phyloP scores from a whole-genome alignment of 2,888 invertebrate species.

The Adelognathus sp. region DNA sequence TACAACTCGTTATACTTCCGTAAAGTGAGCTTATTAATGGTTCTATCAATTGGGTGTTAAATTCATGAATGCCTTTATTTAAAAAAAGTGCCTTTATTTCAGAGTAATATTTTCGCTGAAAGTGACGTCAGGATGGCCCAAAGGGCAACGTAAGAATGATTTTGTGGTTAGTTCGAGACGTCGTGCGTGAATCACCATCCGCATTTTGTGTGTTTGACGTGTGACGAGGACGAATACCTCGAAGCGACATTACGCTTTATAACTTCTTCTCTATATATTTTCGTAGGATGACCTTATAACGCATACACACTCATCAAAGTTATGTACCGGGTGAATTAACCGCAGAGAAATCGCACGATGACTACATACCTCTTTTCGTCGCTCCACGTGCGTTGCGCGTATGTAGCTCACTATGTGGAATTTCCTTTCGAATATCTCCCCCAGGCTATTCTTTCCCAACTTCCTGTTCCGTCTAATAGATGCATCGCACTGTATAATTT shows the following conservation, averaged over 20 bases:
- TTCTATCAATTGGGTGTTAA: too few relatives aligned
- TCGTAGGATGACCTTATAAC: constrained; percentile 43
- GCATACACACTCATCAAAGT: constrained; percentile 19
- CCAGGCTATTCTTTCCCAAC: constrained; percentile 28
- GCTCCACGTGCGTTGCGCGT: constrained; percentile 4
- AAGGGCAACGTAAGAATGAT: not conserved
- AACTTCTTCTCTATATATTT: constrained; percentile 24
- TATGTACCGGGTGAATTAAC: constrained; percentile 25
- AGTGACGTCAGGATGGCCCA: not conserved
- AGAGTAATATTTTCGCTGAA: not conserved
- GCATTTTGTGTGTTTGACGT: constrained; percentile 14
- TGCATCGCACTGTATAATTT: constrained; percentile 28
- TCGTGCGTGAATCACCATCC: too few relatives aligned
- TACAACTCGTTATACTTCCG: too few relatives aligned
- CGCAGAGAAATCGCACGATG: constrained; percentile 47
- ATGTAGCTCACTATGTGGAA: constrained; percentile 33
- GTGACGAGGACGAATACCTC: constrained; percentile 14
- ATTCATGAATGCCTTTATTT: too few relatives aligned
- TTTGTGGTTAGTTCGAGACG: not conserved
- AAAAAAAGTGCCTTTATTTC: too few relatives aligned
- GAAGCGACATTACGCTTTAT: constrained; percentile 5
- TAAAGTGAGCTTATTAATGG: too few relatives aligned
- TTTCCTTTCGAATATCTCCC: constrained; percentile 47
- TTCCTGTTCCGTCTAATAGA: constrained; percentile 27
- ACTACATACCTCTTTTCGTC: constrained; percentile 5